These are phyloP conservation scores for Chloroceryle aenea DNA, from an alignment of 2,113 vertebrate genomes.

Conservation along the genomic window DNA sequence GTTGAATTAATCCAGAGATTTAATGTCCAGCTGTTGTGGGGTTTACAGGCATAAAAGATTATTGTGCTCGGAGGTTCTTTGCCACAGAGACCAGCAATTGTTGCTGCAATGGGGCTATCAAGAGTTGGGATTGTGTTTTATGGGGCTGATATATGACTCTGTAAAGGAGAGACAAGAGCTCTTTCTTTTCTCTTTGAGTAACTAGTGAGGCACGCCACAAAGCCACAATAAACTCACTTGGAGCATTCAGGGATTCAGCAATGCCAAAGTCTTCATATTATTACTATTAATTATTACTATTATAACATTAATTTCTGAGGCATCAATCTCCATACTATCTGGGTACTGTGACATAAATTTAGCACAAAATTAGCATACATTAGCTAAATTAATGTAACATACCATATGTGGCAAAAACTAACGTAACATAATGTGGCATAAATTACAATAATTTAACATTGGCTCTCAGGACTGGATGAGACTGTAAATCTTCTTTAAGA, in stretches of 20 bases:
- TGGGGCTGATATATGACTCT: not conserved
- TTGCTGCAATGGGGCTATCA: constrained; percentile 3
- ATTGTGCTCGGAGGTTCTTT: not conserved
- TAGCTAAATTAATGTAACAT: constrained; percentile 62
- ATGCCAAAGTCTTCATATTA: not conserved
- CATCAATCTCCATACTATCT: constrained; percentile 37
- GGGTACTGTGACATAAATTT: constrained; percentile 35
- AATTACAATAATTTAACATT: constrained; percentile 70
- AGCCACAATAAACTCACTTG: not conserved
- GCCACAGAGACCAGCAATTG: constrained; percentile 17
- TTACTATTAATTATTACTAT: constrained; percentile 61
- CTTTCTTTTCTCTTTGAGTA: not conserved
- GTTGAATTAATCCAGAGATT: constrained; percentile 41
- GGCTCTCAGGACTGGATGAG: constrained; percentile 59
- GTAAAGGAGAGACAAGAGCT: constrained; percentile 12
- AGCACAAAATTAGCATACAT: constrained; percentile 66
- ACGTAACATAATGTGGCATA: constrained; percentile 49
- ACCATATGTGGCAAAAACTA: constrained; percentile 61
- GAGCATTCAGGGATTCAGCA: not conserved
- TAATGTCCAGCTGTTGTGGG: constrained; percentile 27
- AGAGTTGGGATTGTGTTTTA: constrained; percentile 22
- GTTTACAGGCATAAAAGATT: constrained; percentile 20
- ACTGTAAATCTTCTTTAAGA: constrained; percentile 64
- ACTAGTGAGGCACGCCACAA: not conserved
- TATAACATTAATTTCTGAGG: constrained; percentile 52